These are phyloP conservation scores for Galagoides demidoff DNA, from an alignment of 2,797 vertebrate genomes.

Conservation along the genomic window DNA sequence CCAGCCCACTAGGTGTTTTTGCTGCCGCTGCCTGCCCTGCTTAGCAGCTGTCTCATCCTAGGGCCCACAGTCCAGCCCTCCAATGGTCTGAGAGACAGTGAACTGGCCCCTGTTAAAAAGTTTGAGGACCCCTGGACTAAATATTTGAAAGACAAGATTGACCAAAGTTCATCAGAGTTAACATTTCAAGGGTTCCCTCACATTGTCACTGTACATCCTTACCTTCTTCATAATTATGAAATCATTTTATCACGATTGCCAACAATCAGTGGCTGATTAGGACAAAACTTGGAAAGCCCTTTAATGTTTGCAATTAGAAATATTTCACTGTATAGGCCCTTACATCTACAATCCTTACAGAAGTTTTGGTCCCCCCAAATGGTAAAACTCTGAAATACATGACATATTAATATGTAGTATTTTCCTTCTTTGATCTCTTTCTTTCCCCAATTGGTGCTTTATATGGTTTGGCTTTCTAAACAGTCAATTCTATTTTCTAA, in stretches of 20 bases:
- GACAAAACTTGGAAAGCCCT: background rate
- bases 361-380: background rate
- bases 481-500: background rate
- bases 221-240: background rate
- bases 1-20: no score
- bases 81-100: no score
- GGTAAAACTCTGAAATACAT: background rate
- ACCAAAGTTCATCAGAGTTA: background rate
- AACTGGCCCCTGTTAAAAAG: no score
- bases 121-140: background rate
- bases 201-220: background rate
- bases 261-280: background rate
- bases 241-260: background rate
- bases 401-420: background rate
- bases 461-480: background rate
- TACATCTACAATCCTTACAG: background rate
- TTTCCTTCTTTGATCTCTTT: background rate
- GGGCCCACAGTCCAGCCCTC: no score
- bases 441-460: background rate
- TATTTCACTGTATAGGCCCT: background rate
- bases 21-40: no score
- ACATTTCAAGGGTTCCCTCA: background rate
- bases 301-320: slow-evolving; percentile 42
- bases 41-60: no score
- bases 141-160: background rate